Evolutionary conservation across 2,888 invertebrate genomes (phyloP), one percentile per base, ranked within the genome.

Genomic region (Torymus texanus): DNA sequence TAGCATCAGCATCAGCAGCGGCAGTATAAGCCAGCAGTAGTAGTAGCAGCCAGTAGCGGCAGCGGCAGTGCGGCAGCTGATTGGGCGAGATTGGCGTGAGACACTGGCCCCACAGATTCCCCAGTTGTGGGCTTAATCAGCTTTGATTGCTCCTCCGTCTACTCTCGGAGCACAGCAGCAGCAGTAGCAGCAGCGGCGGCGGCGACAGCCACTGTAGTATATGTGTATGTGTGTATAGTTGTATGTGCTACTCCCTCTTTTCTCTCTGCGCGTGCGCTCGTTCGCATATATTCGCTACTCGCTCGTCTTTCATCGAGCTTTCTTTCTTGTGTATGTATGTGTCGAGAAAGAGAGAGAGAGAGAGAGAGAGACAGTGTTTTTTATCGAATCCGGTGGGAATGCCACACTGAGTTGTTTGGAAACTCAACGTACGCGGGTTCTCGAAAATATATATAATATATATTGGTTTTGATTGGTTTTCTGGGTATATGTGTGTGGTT

Each of bases 91-190:
- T 90, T 90, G 90, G 89, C 90, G 90, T 90, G 90, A 90, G 90
- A 90, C 90, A 89, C 89, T 88, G 89, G 89, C 88, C 89, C 89
- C 89, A 90, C 90, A 90, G 90, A 90, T 90, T 90, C 90, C 90
- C 90, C 90, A 90, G 90, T 90, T 89, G 89, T 89, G 89, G 89
- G 90, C 90, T 90, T 90, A 90, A 90, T 90, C 90, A 90, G 87
- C 90, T 90, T 88, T 90, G 90, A 90, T 90, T 90, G 89, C 81
- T 81, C 18, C 74, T 74, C 51, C 86, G 85, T 83, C 83, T 76
- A 41, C 77, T 83, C 79, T 75, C 79, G 41, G 8, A 29, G 29
- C 29, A 41, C 41, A 41, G 41, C 41, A 41, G 41, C 29, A 5
- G 29, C 24, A 24, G 24, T 5, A 5, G 29, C 29, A 5, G 29